Base-by-base conservation (phyloP, 2,797 vertebrate genomes). In the Artibeus lituratus region DNA sequence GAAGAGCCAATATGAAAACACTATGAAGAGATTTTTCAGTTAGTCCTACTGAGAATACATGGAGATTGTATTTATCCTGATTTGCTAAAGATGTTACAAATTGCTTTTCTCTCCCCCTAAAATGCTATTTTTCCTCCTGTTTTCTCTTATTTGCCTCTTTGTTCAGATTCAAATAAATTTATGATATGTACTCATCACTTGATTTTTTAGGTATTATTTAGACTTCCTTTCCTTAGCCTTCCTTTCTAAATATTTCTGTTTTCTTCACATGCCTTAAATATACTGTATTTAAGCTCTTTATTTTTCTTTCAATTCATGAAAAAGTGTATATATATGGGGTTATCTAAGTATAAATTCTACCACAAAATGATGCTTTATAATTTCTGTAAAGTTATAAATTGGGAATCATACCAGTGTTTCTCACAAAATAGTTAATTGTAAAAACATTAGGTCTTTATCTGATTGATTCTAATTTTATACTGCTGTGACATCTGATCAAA, bases 211-310 rank as follows among this genome's bases (percentile, higher is more conserved):
- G 10, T 80, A 44, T 82, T 70, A 47, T 53, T 47, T 87, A 65
- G 35, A 11, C 59, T 55, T 92, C 59, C n/a, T 37, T 69, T 92
- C 83, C 24, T 59, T 90, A 19, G 7, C 5, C 39, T 84, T 90
- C 19, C 65, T 67, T 80, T 95, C 51, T 88, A 91, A 94, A 85
- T 57, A 93, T 70, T 82, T 77, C 37, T 77, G 1, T 76, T 93
- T 74, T 86, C 22, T 55, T 73, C 22, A 57, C 18, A 22, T 65
- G 37, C 11, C 69, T 87, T 35, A 89, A n/a, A 91, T 6, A 57
- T 5, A 42, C 10, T 77, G 15, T 47, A 53, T 53, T 76, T 65
- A 53, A 83, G 21, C 19, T 89, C 29, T 86, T 94, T 57, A 81
- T 8, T 87, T 86, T 96, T 85, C 18, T 77, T 81, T 91, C 8